Evolutionary conservation across 23 tunicate genomes (phyloP), one percentile per base, ranked within the genome.

Genomic region (Halocynthia aurantium): DNA sequence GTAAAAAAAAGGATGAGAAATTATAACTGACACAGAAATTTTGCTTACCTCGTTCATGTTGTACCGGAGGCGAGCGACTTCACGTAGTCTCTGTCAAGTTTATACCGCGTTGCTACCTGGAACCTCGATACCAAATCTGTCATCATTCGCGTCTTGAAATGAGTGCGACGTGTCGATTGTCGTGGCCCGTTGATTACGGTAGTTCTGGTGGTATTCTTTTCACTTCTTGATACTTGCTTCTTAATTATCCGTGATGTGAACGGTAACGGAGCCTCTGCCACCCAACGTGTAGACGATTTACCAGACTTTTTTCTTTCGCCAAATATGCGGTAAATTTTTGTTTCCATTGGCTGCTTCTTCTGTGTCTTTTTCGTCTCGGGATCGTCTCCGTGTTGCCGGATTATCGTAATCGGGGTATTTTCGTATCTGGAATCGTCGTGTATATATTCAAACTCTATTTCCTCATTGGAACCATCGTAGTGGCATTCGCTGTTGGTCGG

Each of bases 71-170:
- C 64, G 6, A 74, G 57, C 5, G 78, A 74, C 13, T 62, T 64
- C 10, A 74, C 78, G 6, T 74, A 74, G 0, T 74, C 60, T 54
- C 78, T 53, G 21, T 74, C 78, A 9, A 74, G 62, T 31, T 74
- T 74, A 74, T 74, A 74, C 57, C 56, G n/a, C 22, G 78, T 74
- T 19, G 78, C 78, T 8, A 74, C 78, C 62, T 54, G 78, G 6
- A 74, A 74, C 56, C 78, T 10, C 40, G 78, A 74, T 5, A 74
- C 78, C 9, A 74, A 54, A 54, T 74, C 78, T 2, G 78, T 74
- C 78, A 74, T 74, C 18, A 74, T 11, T 53, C 22, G 64, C 56
- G 78, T 62, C 78, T 53, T 74, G 8, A 49, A 31, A 31, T 31
- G 13, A 54, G 10, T 10, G 21, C 78, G 13, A 8, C 57, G 55